Conservation (phyloP, 2,113 vertebrate genomes). For the Eurystomus gularis region DNA sequence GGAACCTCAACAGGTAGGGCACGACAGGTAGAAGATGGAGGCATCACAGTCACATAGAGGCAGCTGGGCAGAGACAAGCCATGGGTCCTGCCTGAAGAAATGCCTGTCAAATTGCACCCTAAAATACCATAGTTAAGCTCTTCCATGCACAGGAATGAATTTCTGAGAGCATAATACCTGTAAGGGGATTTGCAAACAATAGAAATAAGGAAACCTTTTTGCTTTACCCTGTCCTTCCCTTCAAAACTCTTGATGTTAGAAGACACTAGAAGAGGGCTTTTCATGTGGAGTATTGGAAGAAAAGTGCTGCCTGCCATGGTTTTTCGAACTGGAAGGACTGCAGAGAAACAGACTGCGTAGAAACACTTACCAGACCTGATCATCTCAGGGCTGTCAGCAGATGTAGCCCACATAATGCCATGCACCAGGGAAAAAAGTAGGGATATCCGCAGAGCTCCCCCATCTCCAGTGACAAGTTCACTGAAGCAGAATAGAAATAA, state of each 20-base stretch:
- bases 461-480: neutral
- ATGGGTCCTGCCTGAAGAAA: neutral
- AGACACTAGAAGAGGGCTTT: neutral
- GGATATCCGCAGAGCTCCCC: neutral
- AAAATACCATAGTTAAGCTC: neutral
- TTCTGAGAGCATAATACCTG: neutral
- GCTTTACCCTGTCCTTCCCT: neutral
- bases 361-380: neutral
- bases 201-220: neutral
- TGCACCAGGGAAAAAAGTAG: neutral
- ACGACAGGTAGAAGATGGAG: neutral
- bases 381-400: neutral
- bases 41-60: rapidly evolving
- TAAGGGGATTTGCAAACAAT: neutral
- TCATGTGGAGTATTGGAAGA: neutral
- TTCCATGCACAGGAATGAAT: neutral
- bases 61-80: neutral
- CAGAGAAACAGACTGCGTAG: neutral
- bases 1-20: neutral
- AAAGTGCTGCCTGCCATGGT: neutral
- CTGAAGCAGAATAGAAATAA: neutral
- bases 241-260: neutral
- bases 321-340: neutral
- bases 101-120: neutral
- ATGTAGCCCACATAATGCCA: neutral